Base-by-base conservation (phyloP, 1,140 invertebrate species). In the Megalopta genalis region DNA sequence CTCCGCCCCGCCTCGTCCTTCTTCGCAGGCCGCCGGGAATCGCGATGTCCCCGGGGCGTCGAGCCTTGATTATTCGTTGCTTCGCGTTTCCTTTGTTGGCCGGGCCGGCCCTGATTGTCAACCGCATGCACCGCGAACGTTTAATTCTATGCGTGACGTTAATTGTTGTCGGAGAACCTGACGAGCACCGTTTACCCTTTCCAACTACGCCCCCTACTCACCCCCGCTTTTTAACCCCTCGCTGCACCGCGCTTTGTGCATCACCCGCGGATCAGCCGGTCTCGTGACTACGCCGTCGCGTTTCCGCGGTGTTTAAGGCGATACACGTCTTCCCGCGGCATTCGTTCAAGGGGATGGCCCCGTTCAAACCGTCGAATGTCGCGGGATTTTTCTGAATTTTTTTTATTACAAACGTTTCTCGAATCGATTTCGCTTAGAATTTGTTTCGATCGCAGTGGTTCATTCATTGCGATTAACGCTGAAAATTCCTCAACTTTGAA, bases 31-130 rank as follows among this genome's bases (percentile, higher is more conserved):
- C 18, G 18, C 14, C 1, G 21, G 23, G 46, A 62, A 37, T 59
- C 57, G n/a, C 14, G 18, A 25, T 12, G 54, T 57, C 21, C 52
- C 4, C 52, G 37, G 70, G 16, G 69, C 39, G 46, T 62, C 23
- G n/a, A n/a, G 54, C 54, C 54, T n/a, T 57, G 54, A 9, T 57
- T 57, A 57, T 57, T 57, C 54, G 54, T 57, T 57, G 54, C 54
- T n/a, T 57, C n/a, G 54, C 54, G n/a, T 57, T 57, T n/a, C n/a
- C 54, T 57, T 57, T n/a, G 54, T n/a, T n/a, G n/a, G 18, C 18
- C n/a, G 18, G 0, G 54, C n/a, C 54, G 8, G 9, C n/a, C 8
- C 54, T n/a, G 54, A 57, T 57, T 57, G 54, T 57, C 54, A n/a
- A n/a, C 54, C 54, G 54, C 54, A 21, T 9, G 54, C 54, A n/a